Conservation (phyloP, 2,888 invertebrate species). For the Trichopoda pennipes region DNA sequence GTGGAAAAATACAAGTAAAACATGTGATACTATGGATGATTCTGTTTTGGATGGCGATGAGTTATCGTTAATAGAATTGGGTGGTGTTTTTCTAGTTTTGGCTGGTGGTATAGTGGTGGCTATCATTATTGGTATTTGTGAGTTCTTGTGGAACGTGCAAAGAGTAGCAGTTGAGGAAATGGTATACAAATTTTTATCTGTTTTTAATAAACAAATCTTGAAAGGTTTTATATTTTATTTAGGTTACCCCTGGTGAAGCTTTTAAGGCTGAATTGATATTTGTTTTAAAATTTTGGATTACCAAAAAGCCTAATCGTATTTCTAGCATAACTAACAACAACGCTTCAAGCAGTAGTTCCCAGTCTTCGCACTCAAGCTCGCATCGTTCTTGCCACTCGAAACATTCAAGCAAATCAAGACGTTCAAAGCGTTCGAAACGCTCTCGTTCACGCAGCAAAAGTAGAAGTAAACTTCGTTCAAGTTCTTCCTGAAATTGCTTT, state of each 20-base stretch:
- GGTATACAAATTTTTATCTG: conserved; percentile 80
- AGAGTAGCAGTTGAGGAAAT: conserved; percentile 89
- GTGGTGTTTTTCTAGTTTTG: conserved; percentile 94
- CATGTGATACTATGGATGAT: conserved; percentile 70
- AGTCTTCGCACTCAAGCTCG: conserved; percentile 63
- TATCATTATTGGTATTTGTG: conserved; percentile 88
- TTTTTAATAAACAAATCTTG: background rate
- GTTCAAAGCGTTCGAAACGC: conserved; percentile 69
- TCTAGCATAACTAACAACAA: conserved; percentile 61
- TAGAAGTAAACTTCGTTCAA: conserved; percentile 67
- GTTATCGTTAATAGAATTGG: conserved; percentile 85
- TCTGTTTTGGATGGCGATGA: conserved; percentile 78
- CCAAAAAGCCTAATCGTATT: conserved; percentile 85
- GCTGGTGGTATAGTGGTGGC: conserved; percentile 87
- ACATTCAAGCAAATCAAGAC: conserved; percentile 58
- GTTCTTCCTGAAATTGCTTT: conserved; percentile 15
- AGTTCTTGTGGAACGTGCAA: conserved; percentile 92
- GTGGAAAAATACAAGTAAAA: conserved; percentile 89
- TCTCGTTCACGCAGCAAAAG: conserved; percentile 72
- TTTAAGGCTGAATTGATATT: conserved; percentile 87
- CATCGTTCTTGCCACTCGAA: conserved; percentile 70
- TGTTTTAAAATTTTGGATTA: conserved; percentile 87
- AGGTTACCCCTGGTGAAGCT: conserved; percentile 87
- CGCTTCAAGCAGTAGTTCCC: conserved; percentile 42
- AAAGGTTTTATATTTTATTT: conserved; percentile 63